Evolutionary conservation across 2,888 invertebrate species (phyloP).

Genomic region (Caradrina clavipalpis): DNA sequence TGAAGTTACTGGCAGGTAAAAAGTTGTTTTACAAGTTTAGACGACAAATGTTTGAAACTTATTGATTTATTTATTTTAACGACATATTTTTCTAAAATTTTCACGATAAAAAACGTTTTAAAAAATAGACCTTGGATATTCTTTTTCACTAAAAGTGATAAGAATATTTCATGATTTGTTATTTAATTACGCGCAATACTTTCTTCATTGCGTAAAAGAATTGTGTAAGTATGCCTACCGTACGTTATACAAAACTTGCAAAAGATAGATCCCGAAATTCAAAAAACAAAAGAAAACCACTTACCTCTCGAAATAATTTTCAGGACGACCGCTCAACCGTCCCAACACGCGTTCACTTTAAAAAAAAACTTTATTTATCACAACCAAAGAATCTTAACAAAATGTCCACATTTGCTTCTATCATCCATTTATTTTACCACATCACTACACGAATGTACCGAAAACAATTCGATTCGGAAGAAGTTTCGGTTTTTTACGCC

Average conservation of each 20-base stretch:
- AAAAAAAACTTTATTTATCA: slow-evolving; percentile 79
- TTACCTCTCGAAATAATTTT: slow-evolving; percentile 81
- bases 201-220: neutral
- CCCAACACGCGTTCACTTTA: slow-evolving; percentile 81
- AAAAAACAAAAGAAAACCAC: slow-evolving; percentile 52
- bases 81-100: no score
- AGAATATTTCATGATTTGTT: neutral
- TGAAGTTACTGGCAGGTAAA: neutral
- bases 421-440: slow-evolving; percentile 65
- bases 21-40: neutral
- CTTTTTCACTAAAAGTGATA: neutral
- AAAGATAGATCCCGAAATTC: neutral
- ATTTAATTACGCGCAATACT: neutral
- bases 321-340: slow-evolving; percentile 81
- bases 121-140: no score
- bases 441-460: slow-evolving; percentile 68
- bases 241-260: neutral
- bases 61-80: no score
- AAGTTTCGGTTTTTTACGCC: slow-evolving; percentile 68
- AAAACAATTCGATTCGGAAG: slow-evolving; percentile 63
- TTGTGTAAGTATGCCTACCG: neutral
- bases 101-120: no score
- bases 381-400: slow-evolving; percentile 68
- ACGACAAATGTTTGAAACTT: no score
- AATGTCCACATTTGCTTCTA: slow-evolving; percentile 62